Conservation (phyloP, 2,888 invertebrate species). For the Stenichneumon culpator region DNA sequence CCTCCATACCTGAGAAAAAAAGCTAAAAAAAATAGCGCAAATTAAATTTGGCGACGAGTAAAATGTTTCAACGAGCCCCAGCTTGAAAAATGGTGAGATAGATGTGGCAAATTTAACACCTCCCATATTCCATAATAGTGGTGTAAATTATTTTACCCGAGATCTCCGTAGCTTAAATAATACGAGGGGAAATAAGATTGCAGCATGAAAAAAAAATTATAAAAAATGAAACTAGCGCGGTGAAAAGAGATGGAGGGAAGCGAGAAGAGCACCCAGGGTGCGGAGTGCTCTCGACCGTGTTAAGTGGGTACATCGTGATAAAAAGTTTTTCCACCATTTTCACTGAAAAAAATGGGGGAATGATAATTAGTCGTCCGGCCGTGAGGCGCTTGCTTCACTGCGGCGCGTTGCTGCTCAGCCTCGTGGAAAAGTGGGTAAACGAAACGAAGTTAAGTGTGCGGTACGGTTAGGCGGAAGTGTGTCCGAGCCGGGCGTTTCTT, state of each 20-base stretch:
- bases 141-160: conserved; percentile 7
- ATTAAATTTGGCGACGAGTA: not conserved
- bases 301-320: conserved; percentile 20
- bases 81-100: not conserved
- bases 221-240: conserved; percentile 3
- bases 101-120: conserved; percentile 14
- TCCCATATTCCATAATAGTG: conserved; percentile 18
- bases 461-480: conserved; percentile 29
- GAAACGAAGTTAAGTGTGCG: conserved; percentile 61
- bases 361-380: conserved; percentile 64
- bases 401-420: conserved; percentile 32
- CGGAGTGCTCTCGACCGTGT: conserved; percentile 12
- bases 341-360: conserved; percentile 42
- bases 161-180: conserved; percentile 24
- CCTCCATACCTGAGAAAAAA: not conserved
- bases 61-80: not conserved
- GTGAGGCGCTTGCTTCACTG: conserved; percentile 1
- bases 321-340: conserved; percentile 42
- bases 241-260: conserved; percentile 1
- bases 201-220: not conserved
- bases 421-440: conserved; percentile 48
- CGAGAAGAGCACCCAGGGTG: not conserved
- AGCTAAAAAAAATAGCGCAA: not conserved
- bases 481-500: conserved; percentile 29
- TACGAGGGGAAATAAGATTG: conserved; percentile 29